Conservation (phyloP, 2,888 invertebrate species). For the Melipona beecheii region DNA sequence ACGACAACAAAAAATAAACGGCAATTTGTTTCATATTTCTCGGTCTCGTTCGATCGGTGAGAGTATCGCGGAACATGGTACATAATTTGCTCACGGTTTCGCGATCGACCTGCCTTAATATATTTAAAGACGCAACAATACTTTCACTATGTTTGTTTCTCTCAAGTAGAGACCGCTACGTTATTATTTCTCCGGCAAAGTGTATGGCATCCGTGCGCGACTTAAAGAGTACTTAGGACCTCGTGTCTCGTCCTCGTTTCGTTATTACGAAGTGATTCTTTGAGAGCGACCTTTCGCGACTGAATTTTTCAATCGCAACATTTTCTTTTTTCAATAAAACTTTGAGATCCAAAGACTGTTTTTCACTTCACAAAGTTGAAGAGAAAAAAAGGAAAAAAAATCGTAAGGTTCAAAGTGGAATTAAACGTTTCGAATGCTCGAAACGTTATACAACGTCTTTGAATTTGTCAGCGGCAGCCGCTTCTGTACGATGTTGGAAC, state of each 20-base stretch:
- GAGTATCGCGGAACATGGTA: conserved; percentile 17
- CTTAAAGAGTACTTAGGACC: conserved; percentile 39
- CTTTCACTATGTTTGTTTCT: conserved; percentile 66
- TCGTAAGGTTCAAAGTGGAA: not conserved
- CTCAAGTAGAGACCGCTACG: conserved; percentile 25
- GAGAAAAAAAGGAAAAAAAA: no score
- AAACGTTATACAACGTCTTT: no score
- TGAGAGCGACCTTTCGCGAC: not conserved
- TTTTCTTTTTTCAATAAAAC: no score
- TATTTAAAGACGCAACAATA: conserved; percentile 71
- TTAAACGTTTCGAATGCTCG: not conserved
- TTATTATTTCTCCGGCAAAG: conserved; percentile 50
- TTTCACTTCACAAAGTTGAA: no score
- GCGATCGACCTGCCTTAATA: conserved; percentile 62
- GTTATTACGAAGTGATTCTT: not conserved
- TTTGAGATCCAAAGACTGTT: no score
- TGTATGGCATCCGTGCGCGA: conserved; percentile 25
- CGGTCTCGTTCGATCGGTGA: conserved; percentile 10
- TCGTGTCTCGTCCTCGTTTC: not conserved
- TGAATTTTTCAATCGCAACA: no score
- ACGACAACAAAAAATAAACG: not conserved
- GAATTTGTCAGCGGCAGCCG: no score
- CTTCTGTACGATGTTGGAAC: not conserved
- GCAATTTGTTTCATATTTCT: not conserved
- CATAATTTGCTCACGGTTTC: conserved; percentile 28